Evolutionary conservation across 2,113 vertebrate genomes (phyloP), one percentile per base, ranked within the genome.

Genomic region (Hyperopisus bebe): DNA sequence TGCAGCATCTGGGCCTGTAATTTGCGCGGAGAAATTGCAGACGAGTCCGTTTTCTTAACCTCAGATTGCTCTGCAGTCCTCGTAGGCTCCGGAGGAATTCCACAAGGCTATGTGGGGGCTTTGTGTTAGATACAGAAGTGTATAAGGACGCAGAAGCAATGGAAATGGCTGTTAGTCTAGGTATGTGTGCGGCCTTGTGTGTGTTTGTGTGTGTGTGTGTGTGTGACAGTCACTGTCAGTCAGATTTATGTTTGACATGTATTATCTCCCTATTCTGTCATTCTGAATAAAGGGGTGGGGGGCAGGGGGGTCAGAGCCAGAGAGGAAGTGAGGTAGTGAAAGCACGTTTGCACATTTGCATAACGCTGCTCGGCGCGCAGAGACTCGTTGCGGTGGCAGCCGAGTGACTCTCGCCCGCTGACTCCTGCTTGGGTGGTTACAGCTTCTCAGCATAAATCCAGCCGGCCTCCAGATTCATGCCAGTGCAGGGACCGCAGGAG

Each of bases 181-280:
- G 82, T 90, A 77, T 51, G 89, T 91, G 91, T 92, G 90, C 89
- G 91, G 92, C 92, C 86, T 86, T 91, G 87, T 88, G 90, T 91
- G 93, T 92, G 91, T 27, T 35, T 66, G 27, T 89, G 51, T 24
- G 53, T 55, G 15, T 62, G 35, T 53, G 51, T 53, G 86, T 58
- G 86, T 24, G n/a, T 58, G 51, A 42, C 86, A 42, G 51, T 58
- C 39, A 39, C 87, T 88, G 87, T 66, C 87, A 66, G 55, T 88
- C 39, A 62, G 87, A 88, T 62, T 88, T 88, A 66, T 62, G 55
- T 88, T 10, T 88, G 39, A 88, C 87, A 44, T 46, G 35, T 88
- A 66, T 58, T 51, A 88, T 88, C 39, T 24, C 39, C 87, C 55
- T 62, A 13, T 88, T 88, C 86, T 58, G 86, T 62, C 86, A 46